Evolutionary conservation across 2,797 vertebrate genomes (phyloP).

Genomic region (Tarsius wallacei): DNA sequence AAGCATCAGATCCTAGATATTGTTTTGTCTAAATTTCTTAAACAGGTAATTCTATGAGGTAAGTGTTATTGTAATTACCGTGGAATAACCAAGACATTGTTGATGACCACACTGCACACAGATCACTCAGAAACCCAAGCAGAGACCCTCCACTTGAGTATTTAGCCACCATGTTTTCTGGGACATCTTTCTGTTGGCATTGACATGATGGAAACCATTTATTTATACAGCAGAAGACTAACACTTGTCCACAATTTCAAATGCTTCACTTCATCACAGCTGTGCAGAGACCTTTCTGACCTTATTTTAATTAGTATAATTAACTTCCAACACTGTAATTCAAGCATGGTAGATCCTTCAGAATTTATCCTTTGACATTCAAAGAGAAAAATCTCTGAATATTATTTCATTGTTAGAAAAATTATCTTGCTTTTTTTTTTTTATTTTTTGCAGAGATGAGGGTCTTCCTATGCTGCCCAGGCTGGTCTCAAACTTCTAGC

Average conservation of each 20-base stretch:
- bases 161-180: constrained; percentile 25
- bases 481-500: too few relatives aligned
- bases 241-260: constrained; percentile 59
- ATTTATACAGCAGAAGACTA: constrained; percentile 45
- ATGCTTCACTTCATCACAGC: constrained; percentile 76
- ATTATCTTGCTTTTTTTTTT: constrained; percentile 41
- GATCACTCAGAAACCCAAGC: constrained; percentile 36
- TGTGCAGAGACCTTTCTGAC: constrained; percentile 69
- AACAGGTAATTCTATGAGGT: neutral
- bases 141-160: neutral
- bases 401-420: constrained; percentile 42
- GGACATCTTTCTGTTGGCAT: constrained; percentile 64
- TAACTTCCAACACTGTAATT: constrained; percentile 74
- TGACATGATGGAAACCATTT: neutral
- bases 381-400: constrained; percentile 64
- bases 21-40: neutral
- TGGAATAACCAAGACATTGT: neutral
- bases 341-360: neutral
- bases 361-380: constrained; percentile 60
- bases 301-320: constrained; percentile 78
- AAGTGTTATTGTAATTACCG: neutral
- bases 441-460: too few relatives aligned
- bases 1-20: neutral
- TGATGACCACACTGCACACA: neutral
- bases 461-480: too few relatives aligned